Evolutionary conservation across 2,797 vertebrate species (phyloP), one percentile per base, ranked within the genome.

Genomic region (Catharus ustulatus): DNA sequence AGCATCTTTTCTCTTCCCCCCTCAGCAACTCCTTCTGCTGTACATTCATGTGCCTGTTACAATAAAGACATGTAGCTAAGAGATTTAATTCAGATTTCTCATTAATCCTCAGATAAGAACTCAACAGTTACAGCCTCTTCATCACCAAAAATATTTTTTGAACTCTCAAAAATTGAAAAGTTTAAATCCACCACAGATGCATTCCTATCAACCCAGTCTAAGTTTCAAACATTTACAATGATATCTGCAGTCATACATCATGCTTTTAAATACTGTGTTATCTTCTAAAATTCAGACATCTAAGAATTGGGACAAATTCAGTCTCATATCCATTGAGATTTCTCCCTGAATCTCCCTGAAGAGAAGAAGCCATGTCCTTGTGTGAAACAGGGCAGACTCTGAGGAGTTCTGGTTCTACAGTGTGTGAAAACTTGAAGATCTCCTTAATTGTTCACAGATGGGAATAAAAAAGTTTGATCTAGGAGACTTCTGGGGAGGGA

Each of bases 1-100:
- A 71, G 18, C 29, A 55, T 58, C 22, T 14, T 79, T 85, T 26
- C 36, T 85, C 8, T 83, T 89, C 15, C 11, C 29, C 32, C 26
- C 6, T 43, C 42, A 83, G 21, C 30, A 83, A 5, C 17, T 73
- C 55, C 49, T 93, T 79, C 26, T 84, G 36, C 55, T 63, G 22
- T 64, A 22, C 18, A 58, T 92, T 85, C 54, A 36, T 54, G 38
- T 77, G 72, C 64, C 64, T 75, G 30, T 88, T 77, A 55, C 55
- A 84, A 68, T 72, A 91, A 66, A 68, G n/a, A 68, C 11, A 32
- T n/a, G 13, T 54, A 86, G 54, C 87, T 77, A 71, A 91, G 49
- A 63, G n/a, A 67, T 76, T 90, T 74, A 66, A 90, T 90, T 92
- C 85, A 61, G 22, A 84, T 18, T 91, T 94, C 49, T 89, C 36